These are phyloP conservation scores for Macrosiphum euphorbiae DNA, from an alignment of 2,888 invertebrate genomes.

Conservation along the genomic window DNA sequence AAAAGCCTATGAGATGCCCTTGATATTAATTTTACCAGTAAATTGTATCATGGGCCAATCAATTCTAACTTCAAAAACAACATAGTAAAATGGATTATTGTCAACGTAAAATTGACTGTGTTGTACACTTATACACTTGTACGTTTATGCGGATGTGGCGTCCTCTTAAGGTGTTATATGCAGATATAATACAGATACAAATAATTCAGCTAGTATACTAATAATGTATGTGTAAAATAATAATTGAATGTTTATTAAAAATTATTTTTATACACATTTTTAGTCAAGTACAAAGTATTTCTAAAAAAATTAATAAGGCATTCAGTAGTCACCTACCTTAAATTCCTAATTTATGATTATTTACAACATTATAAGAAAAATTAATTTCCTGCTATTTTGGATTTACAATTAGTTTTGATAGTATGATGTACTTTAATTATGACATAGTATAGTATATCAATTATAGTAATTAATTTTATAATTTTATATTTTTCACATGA, in stretches of 20 bases:
- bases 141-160: no score
- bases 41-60: no score
- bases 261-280: background rate
- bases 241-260: background rate
- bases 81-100: no score
- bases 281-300: background rate
- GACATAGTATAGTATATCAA: background rate
- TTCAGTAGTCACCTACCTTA: background rate
- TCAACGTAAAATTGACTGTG: no score
- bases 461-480: background rate
- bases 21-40: no score
- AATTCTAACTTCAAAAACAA: no score
- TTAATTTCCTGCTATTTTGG: no score
- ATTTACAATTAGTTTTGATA: background rate
- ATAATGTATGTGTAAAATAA: background rate
- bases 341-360: background rate
- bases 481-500: background rate
- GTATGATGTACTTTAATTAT: background rate
- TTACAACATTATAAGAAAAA: background rate
- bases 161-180: no score
- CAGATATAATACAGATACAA: no score
- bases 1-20: no score
- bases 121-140: no score
- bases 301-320: background rate
- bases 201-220: no score